phyloP scores from a whole-genome alignment of 2,797 vertebrate genomes.

The Squalus acanthias region DNA sequence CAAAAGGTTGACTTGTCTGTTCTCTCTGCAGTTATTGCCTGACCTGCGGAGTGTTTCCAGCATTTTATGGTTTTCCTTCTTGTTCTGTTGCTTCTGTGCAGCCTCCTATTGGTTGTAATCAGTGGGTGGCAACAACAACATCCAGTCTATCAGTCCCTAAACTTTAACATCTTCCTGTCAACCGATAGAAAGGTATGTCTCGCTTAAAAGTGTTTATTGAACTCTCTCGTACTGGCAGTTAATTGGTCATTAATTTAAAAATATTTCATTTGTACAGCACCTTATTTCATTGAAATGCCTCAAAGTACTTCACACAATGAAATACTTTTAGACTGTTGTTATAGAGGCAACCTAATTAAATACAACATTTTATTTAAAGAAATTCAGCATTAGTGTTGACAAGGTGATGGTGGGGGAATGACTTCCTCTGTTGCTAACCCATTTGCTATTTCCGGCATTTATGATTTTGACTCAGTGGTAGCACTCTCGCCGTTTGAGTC shows the following conservation, averaged over 20 bases:
- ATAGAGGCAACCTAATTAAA: background rate
- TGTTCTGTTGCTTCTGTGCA: background rate
- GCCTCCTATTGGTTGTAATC: background rate
- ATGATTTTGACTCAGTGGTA: background rate
- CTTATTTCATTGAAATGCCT: background rate
- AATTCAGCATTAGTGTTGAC: background rate
- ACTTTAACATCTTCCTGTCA: background rate
- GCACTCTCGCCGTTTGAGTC: background rate
- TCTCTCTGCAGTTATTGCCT: background rate
- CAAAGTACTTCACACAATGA: background rate
- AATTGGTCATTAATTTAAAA: background rate
- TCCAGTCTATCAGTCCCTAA: background rate
- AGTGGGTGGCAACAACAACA: background rate
- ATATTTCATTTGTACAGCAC: background rate
- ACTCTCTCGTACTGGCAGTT: background rate
- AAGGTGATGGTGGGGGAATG: background rate
- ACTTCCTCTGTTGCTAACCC: background rate
- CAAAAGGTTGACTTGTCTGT: background rate
- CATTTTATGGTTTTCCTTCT: background rate
- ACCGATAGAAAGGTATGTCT: background rate
- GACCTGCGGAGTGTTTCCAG: background rate
- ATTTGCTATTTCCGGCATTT: background rate
- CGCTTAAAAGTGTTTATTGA: background rate
- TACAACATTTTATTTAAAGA: background rate
- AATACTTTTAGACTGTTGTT: background rate